A percentile compares a stretch with the other conserved stretches of the same genome.
Conservation (phyloP, 2,888 invertebrate genomes). For the Mallateleia sp. region DNA sequence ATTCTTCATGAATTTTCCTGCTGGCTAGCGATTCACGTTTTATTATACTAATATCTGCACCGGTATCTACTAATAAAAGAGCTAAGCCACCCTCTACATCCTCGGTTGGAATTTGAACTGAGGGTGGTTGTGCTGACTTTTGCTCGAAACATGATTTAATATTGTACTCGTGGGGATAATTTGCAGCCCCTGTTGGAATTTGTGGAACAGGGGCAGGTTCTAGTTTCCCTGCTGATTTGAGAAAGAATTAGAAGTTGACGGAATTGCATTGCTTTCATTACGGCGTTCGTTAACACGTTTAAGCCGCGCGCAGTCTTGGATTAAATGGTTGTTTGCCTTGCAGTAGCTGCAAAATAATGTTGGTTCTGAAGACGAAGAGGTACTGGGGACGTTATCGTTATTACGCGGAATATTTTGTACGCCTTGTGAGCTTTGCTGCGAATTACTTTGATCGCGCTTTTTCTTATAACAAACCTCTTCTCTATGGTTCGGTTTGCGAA, state of each 20-base stretch:
- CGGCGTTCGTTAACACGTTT: background rate
- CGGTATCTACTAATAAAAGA: constrained; percentile 31
- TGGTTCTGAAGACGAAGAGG: too few relatives aligned
- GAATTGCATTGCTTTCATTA: background rate
- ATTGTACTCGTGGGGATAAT: too few relatives aligned
- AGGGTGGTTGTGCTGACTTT: too few relatives aligned
- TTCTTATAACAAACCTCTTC: background rate
- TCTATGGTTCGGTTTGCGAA: background rate
- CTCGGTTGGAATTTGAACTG: too few relatives aligned
- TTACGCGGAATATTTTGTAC: too few relatives aligned
- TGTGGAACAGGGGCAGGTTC: constrained; percentile 3
- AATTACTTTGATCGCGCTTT: background rate
- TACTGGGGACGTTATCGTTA: too few relatives aligned
- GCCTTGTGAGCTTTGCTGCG: background rate
- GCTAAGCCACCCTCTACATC: too few relatives aligned
- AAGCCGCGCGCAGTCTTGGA: constrained; percentile 1
- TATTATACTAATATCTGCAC: constrained; percentile 16
- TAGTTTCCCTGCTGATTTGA: constrained; percentile 46
- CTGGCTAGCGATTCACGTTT: background rate
- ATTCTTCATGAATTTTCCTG: too few relatives aligned
- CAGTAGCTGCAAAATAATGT: background rate
- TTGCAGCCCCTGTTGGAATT: too few relatives aligned
- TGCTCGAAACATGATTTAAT: too few relatives aligned
- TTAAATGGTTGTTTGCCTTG: background rate
- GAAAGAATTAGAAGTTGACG: too few relatives aligned